These are phyloP conservation scores for Girardia tigrina DNA, from an alignment of 2,888 invertebrate species.

Conservation along the genomic window DNA sequence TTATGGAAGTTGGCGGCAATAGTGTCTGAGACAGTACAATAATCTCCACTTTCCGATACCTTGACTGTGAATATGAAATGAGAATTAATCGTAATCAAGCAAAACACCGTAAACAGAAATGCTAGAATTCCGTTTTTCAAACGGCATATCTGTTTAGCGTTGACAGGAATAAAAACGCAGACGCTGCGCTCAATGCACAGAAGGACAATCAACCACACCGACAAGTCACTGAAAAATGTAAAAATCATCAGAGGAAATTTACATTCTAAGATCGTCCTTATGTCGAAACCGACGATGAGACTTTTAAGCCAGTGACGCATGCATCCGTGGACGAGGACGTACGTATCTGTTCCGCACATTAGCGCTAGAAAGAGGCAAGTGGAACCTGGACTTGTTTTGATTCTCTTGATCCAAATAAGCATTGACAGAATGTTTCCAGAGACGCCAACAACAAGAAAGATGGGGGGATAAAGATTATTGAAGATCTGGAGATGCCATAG, in stretches of 20 bases:
- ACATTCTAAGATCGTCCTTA: slow-evolving; percentile 32
- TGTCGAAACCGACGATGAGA: slow-evolving; percentile 11
- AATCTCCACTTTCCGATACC: not conserved
- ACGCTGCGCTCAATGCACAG: slow-evolving; percentile 35
- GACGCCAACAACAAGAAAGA: slow-evolving; percentile 35
- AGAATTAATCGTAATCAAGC: not conserved
- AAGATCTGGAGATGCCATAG: slow-evolving; percentile 16
- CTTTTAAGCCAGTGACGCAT: slow-evolving; percentile 36
- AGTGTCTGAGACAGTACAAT: not conserved
- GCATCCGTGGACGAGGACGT: slow-evolving; percentile 36
- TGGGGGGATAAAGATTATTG: slow-evolving; percentile 24
- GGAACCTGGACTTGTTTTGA: slow-evolving; percentile 33
- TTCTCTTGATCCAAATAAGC: slow-evolving; percentile 36
- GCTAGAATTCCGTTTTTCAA: slow-evolving; percentile 35
- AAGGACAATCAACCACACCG: slow-evolving; percentile 35
- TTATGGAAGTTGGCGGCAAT: slow-evolving; percentile 18
- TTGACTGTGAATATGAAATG: slow-evolving; percentile 29
- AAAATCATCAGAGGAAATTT: slow-evolving; percentile 34
- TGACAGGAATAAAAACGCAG: slow-evolving; percentile 33
- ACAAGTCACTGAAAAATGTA: slow-evolving; percentile 33
- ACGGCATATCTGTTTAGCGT: slow-evolving; percentile 26
- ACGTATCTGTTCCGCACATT: slow-evolving; percentile 36
- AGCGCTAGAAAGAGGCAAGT: slow-evolving; percentile 36
- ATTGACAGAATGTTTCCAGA: slow-evolving; percentile 36
- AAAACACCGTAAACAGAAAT: not conserved